Evolutionary conservation across 2,888 invertebrate genomes (phyloP), one percentile per base, ranked within the genome.

Genomic region (Aspidapion aeneum): DNA sequence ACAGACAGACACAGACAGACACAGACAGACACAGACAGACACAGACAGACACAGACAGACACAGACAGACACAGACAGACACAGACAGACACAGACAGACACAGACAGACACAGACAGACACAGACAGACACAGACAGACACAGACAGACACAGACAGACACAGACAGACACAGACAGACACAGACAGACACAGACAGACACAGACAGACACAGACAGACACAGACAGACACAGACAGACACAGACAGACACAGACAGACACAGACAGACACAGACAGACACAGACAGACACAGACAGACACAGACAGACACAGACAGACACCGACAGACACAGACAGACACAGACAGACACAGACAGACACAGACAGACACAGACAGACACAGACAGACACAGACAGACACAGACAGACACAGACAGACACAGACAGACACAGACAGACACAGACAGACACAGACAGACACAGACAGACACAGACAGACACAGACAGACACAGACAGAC

Each of bases 1-100:
- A 57, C 57, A 57, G 57, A 57, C 57, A 57, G 16, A 57, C 21
- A 57, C 57, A 57, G 57, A 57, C 57, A 57, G 20, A 57, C 21
- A 57, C 57, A 57, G 57, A 57, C 57, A 57, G 20, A 57, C 21
- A 57, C 57, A 57, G 20, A 57, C 20, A 20, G 20, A 57, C 21
- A 57, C 57, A 57, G 20, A 57, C 20, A 57, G 20, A 57, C 21
- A 57, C 57, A 57, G 20, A 57, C 20, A 57, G 20, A 57, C 21
- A 57, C 57, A 57, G 20, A 57, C 57, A 57, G 20, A 57, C 21
- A 57, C 57, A 57, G 20, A 57, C 57, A 19, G 20, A 57, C 16
- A 57, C 57, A 57, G 20, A 57, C 57, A 57, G 20, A 57, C 21
- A 57, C 57, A 57, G 20, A 57, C 57, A 57, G 20, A 57, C 21